A percentile compares a stretch with the other conserved stretches of the same genome.
Evolutionary conservation across 2,888 invertebrate genomes (phyloP).

Genomic region (Chrysolina americana): DNA sequence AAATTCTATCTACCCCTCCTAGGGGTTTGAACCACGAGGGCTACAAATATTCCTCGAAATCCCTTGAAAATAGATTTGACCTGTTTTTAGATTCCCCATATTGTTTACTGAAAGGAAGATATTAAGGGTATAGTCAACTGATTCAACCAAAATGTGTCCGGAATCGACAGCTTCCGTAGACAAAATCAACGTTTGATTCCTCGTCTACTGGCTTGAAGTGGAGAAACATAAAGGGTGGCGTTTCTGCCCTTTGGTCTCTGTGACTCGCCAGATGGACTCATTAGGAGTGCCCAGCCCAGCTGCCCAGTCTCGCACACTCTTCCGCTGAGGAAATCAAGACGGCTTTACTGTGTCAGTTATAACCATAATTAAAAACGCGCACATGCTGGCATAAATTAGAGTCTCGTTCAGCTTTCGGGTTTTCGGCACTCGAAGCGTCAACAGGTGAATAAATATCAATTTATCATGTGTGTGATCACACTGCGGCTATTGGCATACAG

Average conservation of each 20-base stretch:
- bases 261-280: constrained; percentile 66
- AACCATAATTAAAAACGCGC: constrained; percentile 44
- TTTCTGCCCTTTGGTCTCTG: constrained; percentile 63
- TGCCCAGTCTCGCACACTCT: constrained; percentile 59
- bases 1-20: too few species aligned
- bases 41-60: too few species aligned
- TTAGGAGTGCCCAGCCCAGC: constrained; percentile 64
- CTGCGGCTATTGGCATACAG: background rate
- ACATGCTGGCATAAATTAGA: constrained; percentile 36
- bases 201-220: background rate
- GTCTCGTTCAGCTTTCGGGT: constrained; percentile 20
- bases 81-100: too few species aligned
- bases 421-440: constrained; percentile 9
- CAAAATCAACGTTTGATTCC: constrained; percentile 18
- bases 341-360: constrained; percentile 26
- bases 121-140: too few species aligned
- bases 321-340: constrained; percentile 46
- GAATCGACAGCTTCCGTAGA: background rate
- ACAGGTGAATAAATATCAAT: constrained; percentile 41
- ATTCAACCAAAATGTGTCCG: background rate
- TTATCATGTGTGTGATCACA: constrained; percentile 11
- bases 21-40: too few species aligned
- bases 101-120: too few species aligned
- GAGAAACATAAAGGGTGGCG: constrained; percentile 51
- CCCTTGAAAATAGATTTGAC: too few species aligned